A percentile compares a stretch with the other conserved stretches of the same genome.
Evolutionary conservation across 2,888 invertebrate genomes (phyloP).

Genomic region (Limnephilus rhombicus): DNA sequence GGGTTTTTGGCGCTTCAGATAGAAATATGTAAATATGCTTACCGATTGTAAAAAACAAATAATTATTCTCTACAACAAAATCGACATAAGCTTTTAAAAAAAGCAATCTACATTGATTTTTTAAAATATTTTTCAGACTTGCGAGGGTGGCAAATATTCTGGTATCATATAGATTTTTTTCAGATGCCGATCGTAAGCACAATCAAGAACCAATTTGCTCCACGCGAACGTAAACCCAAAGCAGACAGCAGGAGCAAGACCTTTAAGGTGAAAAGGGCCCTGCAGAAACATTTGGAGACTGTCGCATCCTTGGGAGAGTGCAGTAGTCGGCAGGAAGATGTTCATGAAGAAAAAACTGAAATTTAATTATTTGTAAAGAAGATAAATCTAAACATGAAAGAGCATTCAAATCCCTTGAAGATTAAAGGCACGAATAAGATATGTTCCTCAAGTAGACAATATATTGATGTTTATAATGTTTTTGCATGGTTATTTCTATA

Average conservation of each 20-base stretch:
- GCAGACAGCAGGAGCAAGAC: slow-evolving; percentile 69
- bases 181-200: slow-evolving; percentile 76
- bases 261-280: slow-evolving; percentile 76
- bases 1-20: too few species aligned
- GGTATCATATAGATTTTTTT: slow-evolving; percentile 66
- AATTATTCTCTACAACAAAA: not conserved
- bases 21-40: too few species aligned
- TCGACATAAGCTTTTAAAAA: not conserved
- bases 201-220: slow-evolving; percentile 74
- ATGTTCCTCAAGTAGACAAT: not conserved
- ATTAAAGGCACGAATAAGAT: not conserved
- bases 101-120: not conserved
- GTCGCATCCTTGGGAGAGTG: slow-evolving; percentile 69
- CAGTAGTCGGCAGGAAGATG: not conserved
- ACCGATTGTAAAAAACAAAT: not conserved
- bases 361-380: not conserved
- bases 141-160: not conserved
- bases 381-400: not conserved
- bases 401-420: not conserved
- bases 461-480: not conserved
- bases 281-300: slow-evolving; percentile 76
- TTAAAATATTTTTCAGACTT: not conserved
- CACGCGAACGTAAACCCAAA: slow-evolving; percentile 68
- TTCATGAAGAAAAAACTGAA: not conserved
- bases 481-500: not conserved